Evolutionary conservation across 2,888 invertebrate species (phyloP), one percentile per base, ranked within the genome.

Genomic region (Orthosia gracilis): DNA sequence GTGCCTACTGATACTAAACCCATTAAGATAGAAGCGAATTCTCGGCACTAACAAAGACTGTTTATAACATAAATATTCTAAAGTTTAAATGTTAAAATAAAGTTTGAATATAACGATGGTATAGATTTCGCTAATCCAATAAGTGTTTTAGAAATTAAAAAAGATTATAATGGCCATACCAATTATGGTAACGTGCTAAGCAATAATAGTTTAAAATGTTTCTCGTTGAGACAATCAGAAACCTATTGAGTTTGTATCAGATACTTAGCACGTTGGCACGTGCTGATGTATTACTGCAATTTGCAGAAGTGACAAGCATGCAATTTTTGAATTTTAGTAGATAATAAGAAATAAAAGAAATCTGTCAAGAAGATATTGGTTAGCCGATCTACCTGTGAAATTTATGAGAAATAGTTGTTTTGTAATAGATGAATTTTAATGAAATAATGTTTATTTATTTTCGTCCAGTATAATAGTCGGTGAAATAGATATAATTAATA

Each of bases 21-120:
- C 92, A 91, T 94, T 94, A 94, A 93, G 94, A 93, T 92, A 92
- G 87, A 76, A 83, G 83, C 81, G 68, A 80, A 83, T 85, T 73
- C 57, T 75, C 74, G 65, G 61, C 40, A 75, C 72, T 47, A 57
- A 74, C 61, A 59, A 74, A 77, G n/a, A 45, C 26, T 26, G 17
- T n/a, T 21, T 50, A 61, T 64, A 55, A 49, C 17, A 31, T 13
- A 61, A 23, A 47, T 17, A 47, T 58, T 55, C 0, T 11, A 50
- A 58, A 26, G 15, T 54, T 40, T 23, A 0, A 23, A 17, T 59
- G 13, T 9, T n/a, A 68, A 74, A 69, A 45, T 62, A 18, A 64
- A 63, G 75, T 79, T 75, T 80, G 68, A 67, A 67, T 73, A 40
- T 66, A 61, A 63, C 26, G 55, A 61, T 64, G 23, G 68, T 73